These are phyloP conservation scores for Oncorhynchus clarkii DNA, from an alignment of 2,113 vertebrate genomes.

Conservation along the genomic window DNA sequence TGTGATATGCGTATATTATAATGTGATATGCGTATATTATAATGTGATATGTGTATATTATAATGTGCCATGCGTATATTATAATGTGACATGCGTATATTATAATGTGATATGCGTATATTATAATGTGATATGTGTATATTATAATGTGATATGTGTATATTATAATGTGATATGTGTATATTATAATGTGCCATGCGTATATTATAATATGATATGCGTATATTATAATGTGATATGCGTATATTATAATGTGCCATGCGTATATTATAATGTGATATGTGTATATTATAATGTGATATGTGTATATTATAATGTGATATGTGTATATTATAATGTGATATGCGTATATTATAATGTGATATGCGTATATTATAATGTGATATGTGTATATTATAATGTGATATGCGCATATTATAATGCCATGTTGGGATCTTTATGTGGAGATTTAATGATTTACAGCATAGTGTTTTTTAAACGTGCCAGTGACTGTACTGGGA, in stretches of 20 bases:
- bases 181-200: slow-evolving; percentile 34
- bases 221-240: slow-evolving; percentile 36
- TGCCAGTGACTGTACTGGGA: background rate
- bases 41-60: slow-evolving; percentile 32
- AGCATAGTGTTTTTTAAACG: slow-evolving; percentile 22
- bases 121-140: slow-evolving; percentile 46
- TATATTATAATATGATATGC: slow-evolving; percentile 37
- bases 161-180: slow-evolving; percentile 36
- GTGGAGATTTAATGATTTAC: slow-evolving; percentile 63
- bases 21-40: slow-evolving; percentile 33
- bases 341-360: slow-evolving; percentile 34
- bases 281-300: slow-evolving; percentile 32
- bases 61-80: slow-evolving; percentile 36
- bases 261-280: slow-evolving; percentile 34
- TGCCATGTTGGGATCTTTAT: slow-evolving; percentile 69
- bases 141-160: slow-evolving; percentile 33
- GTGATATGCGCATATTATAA: slow-evolving; percentile 44
- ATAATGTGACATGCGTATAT: slow-evolving; percentile 45
- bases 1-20: slow-evolving; percentile 28
- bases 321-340: slow-evolving; percentile 31
- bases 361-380: slow-evolving; percentile 35
- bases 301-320: slow-evolving; percentile 33
- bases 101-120: slow-evolving; percentile 31
- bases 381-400: slow-evolving; percentile 32
- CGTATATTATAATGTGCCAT: slow-evolving; percentile 36